These are phyloP conservation scores for Morpho helenor DNA, from an alignment of 2,888 invertebrate species.

Conservation along the genomic window DNA sequence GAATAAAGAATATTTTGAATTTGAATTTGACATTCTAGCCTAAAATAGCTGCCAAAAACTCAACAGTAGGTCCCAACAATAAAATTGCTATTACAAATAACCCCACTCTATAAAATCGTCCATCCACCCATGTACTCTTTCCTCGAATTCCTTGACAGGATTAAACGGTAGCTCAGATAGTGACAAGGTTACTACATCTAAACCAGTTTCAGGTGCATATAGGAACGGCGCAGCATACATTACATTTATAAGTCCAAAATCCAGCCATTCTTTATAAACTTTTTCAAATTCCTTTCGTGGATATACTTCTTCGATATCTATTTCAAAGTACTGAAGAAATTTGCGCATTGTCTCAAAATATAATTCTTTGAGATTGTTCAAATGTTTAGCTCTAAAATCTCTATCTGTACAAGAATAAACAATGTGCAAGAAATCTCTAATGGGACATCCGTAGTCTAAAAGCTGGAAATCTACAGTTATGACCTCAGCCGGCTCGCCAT, in stretches of 20 bases:
- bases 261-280: slow-evolving; percentile 34
- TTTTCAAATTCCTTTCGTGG: slow-evolving; percentile 40
- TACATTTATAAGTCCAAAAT: slow-evolving; percentile 40
- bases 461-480: slow-evolving; percentile 46
- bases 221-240: slow-evolving; percentile 37
- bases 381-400: slow-evolving; percentile 39
- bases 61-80: too few species aligned
- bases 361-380: slow-evolving; percentile 37
- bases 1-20: too few species aligned
- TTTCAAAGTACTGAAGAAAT: slow-evolving; percentile 40
- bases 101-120: slow-evolving; percentile 35
- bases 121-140: slow-evolving; percentile 37
- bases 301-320: slow-evolving; percentile 38
- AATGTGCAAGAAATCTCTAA: slow-evolving; percentile 44
- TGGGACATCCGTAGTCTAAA: slow-evolving; percentile 39
- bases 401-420: slow-evolving; percentile 40
- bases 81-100: slow-evolving; percentile 16
- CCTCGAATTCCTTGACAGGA: slow-evolving; percentile 32
- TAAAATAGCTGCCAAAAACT: too few species aligned
- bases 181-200: slow-evolving; percentile 31
- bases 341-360: slow-evolving; percentile 39
- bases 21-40: too few species aligned
- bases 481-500: slow-evolving; percentile 31
- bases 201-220: slow-evolving; percentile 38
- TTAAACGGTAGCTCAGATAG: slow-evolving; percentile 29